phyloP scores from a whole-genome alignment of 2,113 vertebrate genomes.

The Percopsis transmontana region DNA sequence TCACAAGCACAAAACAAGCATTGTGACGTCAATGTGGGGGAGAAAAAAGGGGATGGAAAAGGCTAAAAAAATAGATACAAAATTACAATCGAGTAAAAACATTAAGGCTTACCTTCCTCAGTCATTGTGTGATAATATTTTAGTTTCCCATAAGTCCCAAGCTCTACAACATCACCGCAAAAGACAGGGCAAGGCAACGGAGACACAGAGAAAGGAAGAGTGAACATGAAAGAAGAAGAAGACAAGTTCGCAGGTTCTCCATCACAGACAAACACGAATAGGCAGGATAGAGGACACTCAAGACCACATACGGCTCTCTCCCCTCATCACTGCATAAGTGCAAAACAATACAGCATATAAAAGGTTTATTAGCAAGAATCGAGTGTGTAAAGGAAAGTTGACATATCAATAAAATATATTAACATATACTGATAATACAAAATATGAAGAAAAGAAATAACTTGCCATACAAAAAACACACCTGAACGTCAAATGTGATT shows the following conservation, averaged over 20 bases:
- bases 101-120: slow-evolving; percentile 94
- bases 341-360: slow-evolving; percentile 50
- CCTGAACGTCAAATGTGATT: too few relatives aligned
- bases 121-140: slow-evolving; percentile 99
- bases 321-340: slow-evolving; percentile 64
- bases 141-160: slow-evolving; percentile 99
- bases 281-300: slow-evolving; percentile 20
- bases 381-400: background rate
- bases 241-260: slow-evolving; percentile 47
- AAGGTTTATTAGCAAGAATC: slow-evolving; percentile 30
- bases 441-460: background rate
- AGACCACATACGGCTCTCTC: slow-evolving; percentile 15
- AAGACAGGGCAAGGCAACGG: slow-evolving; percentile 93
- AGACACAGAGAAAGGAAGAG: slow-evolving; percentile 83
- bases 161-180: slow-evolving; percentile 98
- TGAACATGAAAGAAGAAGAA: slow-evolving; percentile 66
- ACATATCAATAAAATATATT: background rate
- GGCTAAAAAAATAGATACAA: background rate
- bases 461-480: background rate
- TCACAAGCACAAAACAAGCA: slow-evolving; percentile 62
- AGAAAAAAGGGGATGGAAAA: slow-evolving; percentile 55
- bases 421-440: background rate
- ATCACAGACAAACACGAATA: slow-evolving; percentile 56
- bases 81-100: slow-evolving; percentile 78
- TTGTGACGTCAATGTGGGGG: slow-evolving; percentile 2